A percentile compares a stretch with the other conserved stretches of the same genome.
Evolutionary conservation across 2,113 vertebrate species (phyloP).

Genomic region (Mustelus asterias): DNA sequence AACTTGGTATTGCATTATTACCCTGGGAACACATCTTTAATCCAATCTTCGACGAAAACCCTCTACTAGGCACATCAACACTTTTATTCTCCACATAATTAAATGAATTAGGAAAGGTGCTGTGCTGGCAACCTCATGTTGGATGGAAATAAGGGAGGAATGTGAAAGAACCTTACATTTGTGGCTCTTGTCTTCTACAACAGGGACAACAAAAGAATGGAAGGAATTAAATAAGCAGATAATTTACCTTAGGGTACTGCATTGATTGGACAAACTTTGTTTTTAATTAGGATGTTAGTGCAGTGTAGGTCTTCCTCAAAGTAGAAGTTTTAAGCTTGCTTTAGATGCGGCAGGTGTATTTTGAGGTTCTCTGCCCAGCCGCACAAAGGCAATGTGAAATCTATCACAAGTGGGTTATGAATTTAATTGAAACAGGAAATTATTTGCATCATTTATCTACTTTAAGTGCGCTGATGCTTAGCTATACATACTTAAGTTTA

Average conservation of each 20-base stretch:
- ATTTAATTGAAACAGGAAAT: neutral
- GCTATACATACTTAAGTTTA: neutral
- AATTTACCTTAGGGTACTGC: neutral
- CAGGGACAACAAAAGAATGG: neutral
- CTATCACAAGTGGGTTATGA: neutral
- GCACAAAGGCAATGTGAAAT: neutral
- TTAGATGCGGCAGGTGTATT: neutral
- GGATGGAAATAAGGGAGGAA: neutral
- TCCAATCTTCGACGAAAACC: neutral
- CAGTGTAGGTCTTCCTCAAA: neutral
- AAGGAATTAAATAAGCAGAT: neutral
- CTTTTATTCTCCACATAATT: neutral
- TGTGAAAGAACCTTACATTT: neutral
- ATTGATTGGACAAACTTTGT: neutral
- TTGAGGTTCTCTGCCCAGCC: neutral
- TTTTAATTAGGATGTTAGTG: neutral
- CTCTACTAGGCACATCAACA: neutral
- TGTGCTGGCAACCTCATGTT: neutral
- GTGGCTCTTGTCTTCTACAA: neutral
- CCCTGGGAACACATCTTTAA: neutral
- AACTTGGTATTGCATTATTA: slow-evolving; percentile 9
- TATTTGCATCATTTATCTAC: neutral
- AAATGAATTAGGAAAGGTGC: neutral
- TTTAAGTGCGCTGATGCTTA: neutral
- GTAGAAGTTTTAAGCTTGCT: neutral